These are phyloP conservation scores for Sphaeridia pumilis DNA, from an alignment of 2,888 invertebrate genomes.

Conservation along the genomic window DNA sequence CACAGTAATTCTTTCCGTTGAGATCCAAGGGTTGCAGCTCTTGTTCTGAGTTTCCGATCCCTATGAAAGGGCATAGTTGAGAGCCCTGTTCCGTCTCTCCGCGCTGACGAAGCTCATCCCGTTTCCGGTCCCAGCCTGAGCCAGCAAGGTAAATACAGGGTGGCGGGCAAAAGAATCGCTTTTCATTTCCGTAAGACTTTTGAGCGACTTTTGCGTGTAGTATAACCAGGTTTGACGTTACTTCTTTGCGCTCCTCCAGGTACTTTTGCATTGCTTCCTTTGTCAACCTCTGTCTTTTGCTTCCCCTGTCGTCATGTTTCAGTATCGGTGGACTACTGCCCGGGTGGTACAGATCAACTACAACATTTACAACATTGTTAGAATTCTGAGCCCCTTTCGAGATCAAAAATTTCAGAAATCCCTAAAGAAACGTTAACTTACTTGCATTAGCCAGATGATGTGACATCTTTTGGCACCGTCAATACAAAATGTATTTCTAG, in stretches of 20 bases:
- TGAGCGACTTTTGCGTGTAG: conserved; percentile 99
- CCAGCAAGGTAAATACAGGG: conserved; percentile 97
- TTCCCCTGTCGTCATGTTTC: no score
- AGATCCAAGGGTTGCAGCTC: conserved; percentile 98
- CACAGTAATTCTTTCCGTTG: conserved; percentile 97
- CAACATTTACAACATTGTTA: no score
- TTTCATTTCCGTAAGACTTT: conserved; percentile 99
- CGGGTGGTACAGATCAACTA: no score
- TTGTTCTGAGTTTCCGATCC: conserved; percentile 95
- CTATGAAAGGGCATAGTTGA: conserved; percentile 97
- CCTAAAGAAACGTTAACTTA: no score
- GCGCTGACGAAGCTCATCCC: conserved; percentile 82
- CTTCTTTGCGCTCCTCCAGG: conserved; percentile 82
- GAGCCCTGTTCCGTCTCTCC: conserved; percentile 81
- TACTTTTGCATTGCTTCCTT: conserved; percentile 95
- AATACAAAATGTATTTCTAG: no score
- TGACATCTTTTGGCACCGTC: no score
- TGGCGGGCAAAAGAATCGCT: conserved; percentile 98
- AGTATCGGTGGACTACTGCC: no score
- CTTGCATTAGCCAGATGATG: no score
- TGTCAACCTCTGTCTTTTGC: conserved; percentile 63
- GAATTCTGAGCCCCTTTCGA: no score
- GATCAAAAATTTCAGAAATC: no score
- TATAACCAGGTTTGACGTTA: conserved; percentile 93
- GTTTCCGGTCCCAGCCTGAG: conserved; percentile 93